Evolutionary conservation across 2,797 vertebrate genomes (phyloP).

Genomic region (Sciurus vulgaris): DNA sequence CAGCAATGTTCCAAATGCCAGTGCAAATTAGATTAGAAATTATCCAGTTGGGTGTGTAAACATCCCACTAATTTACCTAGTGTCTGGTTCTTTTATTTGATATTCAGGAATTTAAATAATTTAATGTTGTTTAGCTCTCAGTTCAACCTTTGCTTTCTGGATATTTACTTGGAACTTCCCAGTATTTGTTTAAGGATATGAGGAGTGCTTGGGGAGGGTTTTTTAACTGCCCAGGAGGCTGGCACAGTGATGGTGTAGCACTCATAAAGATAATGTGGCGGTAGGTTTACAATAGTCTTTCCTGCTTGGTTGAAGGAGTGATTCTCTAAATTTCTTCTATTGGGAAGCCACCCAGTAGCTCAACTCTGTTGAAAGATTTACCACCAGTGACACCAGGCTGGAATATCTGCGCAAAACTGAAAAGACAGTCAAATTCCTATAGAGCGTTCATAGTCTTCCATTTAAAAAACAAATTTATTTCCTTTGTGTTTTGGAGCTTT

Average conservation of each 20-base stretch:
- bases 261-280: constrained; percentile 68
- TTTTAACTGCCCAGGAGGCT: constrained; percentile 68
- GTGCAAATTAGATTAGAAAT: constrained; percentile 81
- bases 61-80: constrained; percentile 77
- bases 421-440: constrained; percentile 8
- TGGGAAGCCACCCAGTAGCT: neutral
- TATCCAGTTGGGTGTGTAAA: constrained; percentile 71
- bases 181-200: constrained; percentile 80
- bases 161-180: constrained; percentile 78
- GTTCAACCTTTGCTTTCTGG: constrained; percentile 79
- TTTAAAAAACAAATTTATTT: neutral
- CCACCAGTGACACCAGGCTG: neutral
- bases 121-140: constrained; percentile 79
- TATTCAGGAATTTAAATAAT: constrained; percentile 83
- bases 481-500: neutral
- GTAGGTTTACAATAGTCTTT: constrained; percentile 1
- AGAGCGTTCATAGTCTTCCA: neutral
- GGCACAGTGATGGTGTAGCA: constrained; percentile 70
- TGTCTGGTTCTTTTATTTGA: constrained; percentile 77
- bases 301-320: neutral
- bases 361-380: neutral
- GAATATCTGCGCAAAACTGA: neutral
- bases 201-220: constrained; percentile 72
- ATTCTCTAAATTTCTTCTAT: constrained; percentile 2
- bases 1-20: constrained; percentile 72